phyloP scores from a whole-genome alignment of 1,140 invertebrate species.

The Hypothenemus hampei region DNA sequence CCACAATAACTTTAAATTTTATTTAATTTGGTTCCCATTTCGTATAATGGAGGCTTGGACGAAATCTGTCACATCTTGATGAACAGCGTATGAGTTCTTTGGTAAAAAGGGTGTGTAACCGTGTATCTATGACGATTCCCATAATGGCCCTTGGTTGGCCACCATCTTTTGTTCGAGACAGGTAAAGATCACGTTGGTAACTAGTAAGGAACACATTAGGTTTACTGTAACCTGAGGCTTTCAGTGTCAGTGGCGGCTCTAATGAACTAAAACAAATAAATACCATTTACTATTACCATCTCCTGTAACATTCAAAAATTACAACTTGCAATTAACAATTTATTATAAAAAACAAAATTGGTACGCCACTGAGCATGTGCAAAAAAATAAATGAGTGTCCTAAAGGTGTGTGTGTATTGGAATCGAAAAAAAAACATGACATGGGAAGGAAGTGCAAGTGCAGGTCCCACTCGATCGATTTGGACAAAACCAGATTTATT shows the following conservation, averaged over 20 bases:
- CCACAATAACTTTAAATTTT: too few relatives aligned
- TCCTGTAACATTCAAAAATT: too few relatives aligned
- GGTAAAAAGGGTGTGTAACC: conserved; percentile 12
- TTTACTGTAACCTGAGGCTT: not conserved
- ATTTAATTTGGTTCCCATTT: not conserved
- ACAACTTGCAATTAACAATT: too few relatives aligned
- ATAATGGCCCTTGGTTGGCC: too few relatives aligned
- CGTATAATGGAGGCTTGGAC: not conserved
- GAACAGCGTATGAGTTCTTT: too few relatives aligned
- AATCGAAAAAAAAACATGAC: not conserved
- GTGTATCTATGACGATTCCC: conserved; percentile 12
- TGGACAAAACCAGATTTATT: too few relatives aligned
- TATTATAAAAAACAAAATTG: too few relatives aligned
- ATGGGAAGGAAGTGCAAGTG: not conserved
- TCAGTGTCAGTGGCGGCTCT: not conserved
- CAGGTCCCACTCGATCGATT: not conserved
- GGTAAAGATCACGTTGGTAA: too few relatives aligned
- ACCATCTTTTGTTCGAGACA: not conserved
- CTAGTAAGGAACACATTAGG: not conserved
- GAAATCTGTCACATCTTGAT: conserved; percentile 2
- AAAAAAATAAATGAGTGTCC: not conserved
- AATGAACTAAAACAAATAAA: too few relatives aligned
- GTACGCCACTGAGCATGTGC: not conserved
- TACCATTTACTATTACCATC: too few relatives aligned
- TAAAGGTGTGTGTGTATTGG: not conserved